These are phyloP conservation scores for Folsomia candida DNA, from an alignment of 2,888 invertebrate genomes.

Conservation along the genomic window DNA sequence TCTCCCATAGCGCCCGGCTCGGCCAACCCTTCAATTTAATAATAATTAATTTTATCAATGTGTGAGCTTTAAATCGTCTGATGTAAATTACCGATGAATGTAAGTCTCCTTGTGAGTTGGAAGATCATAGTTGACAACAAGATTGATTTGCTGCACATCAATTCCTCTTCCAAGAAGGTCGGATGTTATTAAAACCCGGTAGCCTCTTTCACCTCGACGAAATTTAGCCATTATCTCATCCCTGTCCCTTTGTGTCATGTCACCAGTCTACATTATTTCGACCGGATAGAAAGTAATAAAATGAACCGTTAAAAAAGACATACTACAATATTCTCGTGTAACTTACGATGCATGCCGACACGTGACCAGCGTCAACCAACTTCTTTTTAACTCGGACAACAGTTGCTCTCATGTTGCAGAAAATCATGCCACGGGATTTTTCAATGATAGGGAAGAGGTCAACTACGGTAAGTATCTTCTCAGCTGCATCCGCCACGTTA, in stretches of 20 bases:
- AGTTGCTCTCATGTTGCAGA: constrained; percentile 98
- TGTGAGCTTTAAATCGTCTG: not conserved
- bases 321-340: not conserved
- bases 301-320: not conserved
- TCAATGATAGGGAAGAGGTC: constrained; percentile 98
- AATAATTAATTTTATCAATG: not conserved
- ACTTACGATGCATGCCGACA: constrained; percentile 85
- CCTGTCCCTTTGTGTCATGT: constrained; percentile 11
- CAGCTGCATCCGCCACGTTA: constrained; percentile 84
- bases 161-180: constrained; percentile 29
- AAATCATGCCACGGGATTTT: constrained; percentile 98
- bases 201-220: not conserved
- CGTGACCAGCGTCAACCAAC: constrained; percentile 92
- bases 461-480: constrained; percentile 91
- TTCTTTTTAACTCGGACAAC: constrained; percentile 95
- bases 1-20: constrained; percentile 27
- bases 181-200: constrained; percentile 17
- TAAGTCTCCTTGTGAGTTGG: constrained; percentile 19
- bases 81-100: constrained; percentile 25
- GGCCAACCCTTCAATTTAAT: constrained; percentile 22
- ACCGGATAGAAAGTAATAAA: constrained; percentile 4
- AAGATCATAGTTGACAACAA: constrained; percentile 31
- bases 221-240: constrained; percentile 14
- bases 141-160: constrained; percentile 25
- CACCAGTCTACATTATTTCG: constrained; percentile 8